These are phyloP conservation scores for Haliaeetus leucogaster DNA, from an alignment of 2,113 vertebrate species.

Conservation along the genomic window DNA sequence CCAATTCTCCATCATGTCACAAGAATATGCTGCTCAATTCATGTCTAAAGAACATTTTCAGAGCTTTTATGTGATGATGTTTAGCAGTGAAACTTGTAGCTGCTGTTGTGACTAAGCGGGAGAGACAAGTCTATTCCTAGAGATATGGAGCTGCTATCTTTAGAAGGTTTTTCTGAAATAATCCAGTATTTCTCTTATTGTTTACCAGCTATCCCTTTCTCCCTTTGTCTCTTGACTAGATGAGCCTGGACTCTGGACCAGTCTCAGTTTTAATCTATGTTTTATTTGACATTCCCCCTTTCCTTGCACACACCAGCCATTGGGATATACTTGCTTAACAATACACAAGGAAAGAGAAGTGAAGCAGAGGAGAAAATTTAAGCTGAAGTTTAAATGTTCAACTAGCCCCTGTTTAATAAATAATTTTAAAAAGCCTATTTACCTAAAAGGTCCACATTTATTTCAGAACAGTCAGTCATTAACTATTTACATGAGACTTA, in stretches of 20 bases:
- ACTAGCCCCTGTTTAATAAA: neutral
- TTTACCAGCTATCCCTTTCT: neutral
- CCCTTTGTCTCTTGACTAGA: neutral
- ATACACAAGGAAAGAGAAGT: neutral
- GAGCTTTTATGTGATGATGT: neutral
- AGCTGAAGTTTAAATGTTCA: neutral
- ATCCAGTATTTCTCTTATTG: neutral
- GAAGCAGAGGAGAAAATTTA: neutral
- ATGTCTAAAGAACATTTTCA: neutral
- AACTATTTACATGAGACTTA: constrained; percentile 13
- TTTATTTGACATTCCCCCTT: neutral
- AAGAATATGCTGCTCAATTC: neutral
- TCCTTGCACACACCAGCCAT: neutral
- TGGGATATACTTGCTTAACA: neutral
- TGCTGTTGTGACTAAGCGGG: neutral
- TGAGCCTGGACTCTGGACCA: neutral
- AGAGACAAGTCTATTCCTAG: neutral
- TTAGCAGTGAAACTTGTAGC: neutral
- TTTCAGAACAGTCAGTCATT: constrained; percentile 22
- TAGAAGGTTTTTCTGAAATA: neutral
- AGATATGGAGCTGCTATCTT: neutral
- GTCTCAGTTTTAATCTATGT: neutral
- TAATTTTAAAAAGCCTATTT: neutral
- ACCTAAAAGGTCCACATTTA: neutral
- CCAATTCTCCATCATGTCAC: neutral